Base-by-base conservation (phyloP, 2,797 vertebrate genomes). In the Sebastes taczanowskii region DNA sequence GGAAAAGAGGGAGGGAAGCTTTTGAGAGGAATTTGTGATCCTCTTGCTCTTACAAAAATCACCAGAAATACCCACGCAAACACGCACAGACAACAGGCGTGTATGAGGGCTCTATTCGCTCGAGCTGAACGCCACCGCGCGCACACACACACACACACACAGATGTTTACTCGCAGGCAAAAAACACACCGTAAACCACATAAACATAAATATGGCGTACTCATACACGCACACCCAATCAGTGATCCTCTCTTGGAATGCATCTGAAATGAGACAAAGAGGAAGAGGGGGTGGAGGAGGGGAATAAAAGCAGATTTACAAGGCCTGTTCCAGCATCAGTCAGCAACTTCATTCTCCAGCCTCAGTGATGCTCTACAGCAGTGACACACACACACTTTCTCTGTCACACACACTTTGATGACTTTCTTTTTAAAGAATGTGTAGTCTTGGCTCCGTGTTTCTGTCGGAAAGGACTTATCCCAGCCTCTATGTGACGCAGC, bases 301-400 rank as follows among this genome's bases (percentile, higher is more conserved):
- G 76, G 80, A 78, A 88, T 86, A 86, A 90, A 90, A 86, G 82
- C 78, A 89, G 90, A 90, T 90, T 92, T 87, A 89, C 76, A 89
- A 81, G 82, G 80, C 68, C 68, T 79, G 61, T 81, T 91, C 78
- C 84, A 87, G 84, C 72, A 77, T 68, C 74, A 87, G 84, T 92
- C 91, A 94, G 90, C 91, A 92, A 74, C 84, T 91, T 86, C 78
- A 86, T 91, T 85, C 75, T 92, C 61, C 55, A 68, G 65, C 62
- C 58, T 38, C 61, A 16, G 61, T 73, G 77, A 85, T 67, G 84
- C 78, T 89, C 84, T 81, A 64, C 65, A 86, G 75, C 80, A 77
- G 66, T 46, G 76, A 81, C 66, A 83, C 80, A 71, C 5, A 46
- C 42, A 20, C 23, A 52, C 34, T 56, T 22, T 25, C 22, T 56